A percentile compares a stretch with the other conserved stretches of the same genome.
phyloP scores from a whole-genome alignment of 30 jellyfish, hydroid and myxozoan species.

The Hydractinia symbiolongicarpus region DNA sequence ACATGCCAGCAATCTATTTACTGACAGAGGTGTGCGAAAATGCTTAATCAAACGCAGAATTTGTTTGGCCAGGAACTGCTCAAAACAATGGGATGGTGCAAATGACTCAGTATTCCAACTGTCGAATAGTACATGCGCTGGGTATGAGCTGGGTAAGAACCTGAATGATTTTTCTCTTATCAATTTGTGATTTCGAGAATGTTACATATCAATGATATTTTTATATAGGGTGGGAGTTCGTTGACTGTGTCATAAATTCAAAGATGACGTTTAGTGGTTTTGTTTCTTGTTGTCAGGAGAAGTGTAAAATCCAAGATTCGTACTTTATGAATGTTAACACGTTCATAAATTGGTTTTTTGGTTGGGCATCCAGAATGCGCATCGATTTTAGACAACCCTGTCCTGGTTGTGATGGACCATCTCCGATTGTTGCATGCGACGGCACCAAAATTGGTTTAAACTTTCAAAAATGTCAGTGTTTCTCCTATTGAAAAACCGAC shows the following conservation, averaged over 20 bases:
- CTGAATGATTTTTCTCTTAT: not conserved
- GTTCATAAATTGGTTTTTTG: slow-evolving; percentile 18
- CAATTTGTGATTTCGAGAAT: not conserved
- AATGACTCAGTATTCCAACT: slow-evolving; percentile 7
- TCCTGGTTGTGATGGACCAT: slow-evolving; percentile 1
- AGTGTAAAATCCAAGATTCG: not conserved
- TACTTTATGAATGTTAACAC: slow-evolving; percentile 6
- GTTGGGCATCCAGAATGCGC: too few species aligned
- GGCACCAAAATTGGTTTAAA: slow-evolving; percentile 13
- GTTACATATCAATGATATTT: too few species aligned
- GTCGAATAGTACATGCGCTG: slow-evolving; percentile 22
- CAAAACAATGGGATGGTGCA: slow-evolving; percentile 15
- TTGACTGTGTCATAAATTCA: slow-evolving; percentile 21
- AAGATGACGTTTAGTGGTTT: too few species aligned
- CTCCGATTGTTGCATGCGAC: slow-evolving; percentile 7
- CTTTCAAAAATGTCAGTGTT: slow-evolving; percentile 14
- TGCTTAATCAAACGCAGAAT: not conserved
- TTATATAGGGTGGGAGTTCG: slow-evolving; percentile 22
- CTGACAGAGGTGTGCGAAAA: slow-evolving; percentile 11
- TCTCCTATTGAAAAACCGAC: slow-evolving; percentile 18
- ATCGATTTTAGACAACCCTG: not conserved
- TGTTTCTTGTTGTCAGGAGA: too few species aligned
- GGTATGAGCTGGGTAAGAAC: slow-evolving; percentile 11
- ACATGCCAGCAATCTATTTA: slow-evolving; percentile 8
- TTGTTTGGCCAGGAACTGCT: slow-evolving; percentile 1